Base-by-base conservation (phyloP, 2,113 vertebrate genomes). In the Dicerorhinus sumatrensis region DNA sequence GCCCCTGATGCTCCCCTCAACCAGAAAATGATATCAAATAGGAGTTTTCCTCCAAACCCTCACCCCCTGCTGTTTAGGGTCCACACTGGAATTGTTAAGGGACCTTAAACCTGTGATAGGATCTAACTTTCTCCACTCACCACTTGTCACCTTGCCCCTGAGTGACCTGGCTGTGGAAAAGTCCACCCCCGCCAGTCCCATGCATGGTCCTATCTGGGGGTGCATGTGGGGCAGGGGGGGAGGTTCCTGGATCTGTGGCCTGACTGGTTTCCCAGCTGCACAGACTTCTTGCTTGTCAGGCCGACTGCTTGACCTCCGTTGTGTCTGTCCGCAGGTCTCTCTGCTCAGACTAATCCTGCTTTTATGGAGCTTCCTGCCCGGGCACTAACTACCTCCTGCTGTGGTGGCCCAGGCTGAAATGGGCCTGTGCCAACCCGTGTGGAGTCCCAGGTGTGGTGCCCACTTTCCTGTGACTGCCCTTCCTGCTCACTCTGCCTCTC, bases 321-420 rank as follows among this genome's bases (percentile, higher is more conserved):
- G 95, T 91, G 23, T 93, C 82, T 76, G 12, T 88, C 88, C 51
- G 6, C 92, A 97, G 97, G 96, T 93, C 76, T 77, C 82, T 97
- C 95, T 97, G 62, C 88, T 82, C 91, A 97, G 89, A 94, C 96
- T 98, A 97, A 98, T 94, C 87, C 97, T 96, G 94, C 33, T 90
- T 91, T 31, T 80, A 51, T 77, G 94, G 94, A 92, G 36, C 79
- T 92, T 91, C 85, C 65, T 39, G n/a, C 60, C 86, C 51, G 46
- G 46, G 75, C 75, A 94, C 97, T 95, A 97, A 96, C 95, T 29
- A 13, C 80, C 73, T 96, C 81, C 31, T 62, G 56, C n/a, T 33
- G 21, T n/a, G 79, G 48, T 51, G 58, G 31, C 51, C 62, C 67
- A 33, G 29, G 62, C 65, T 1, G 2, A 46, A 42, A 70, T 8